Evolutionary conservation across 2,888 invertebrate species (phyloP), one percentile per base, ranked within the genome.

Genomic region (Sphaeridia pumilis): DNA sequence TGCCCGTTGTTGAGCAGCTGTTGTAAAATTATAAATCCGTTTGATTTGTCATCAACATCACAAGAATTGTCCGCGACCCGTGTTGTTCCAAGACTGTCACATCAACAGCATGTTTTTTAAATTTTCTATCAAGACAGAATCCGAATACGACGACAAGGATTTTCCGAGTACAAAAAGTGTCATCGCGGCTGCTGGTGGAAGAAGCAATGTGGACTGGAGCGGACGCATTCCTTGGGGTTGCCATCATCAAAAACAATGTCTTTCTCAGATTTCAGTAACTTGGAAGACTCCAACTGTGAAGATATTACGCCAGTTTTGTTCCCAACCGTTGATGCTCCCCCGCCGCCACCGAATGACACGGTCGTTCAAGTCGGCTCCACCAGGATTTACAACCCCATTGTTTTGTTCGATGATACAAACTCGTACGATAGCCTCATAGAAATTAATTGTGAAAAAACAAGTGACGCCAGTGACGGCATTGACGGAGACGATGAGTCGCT

Each of bases 261-360:
- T 38, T 38, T 38, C 38, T 38, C 38, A 14, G 38, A 38, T 38
- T 38, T 38, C 17, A 38, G 38, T 38, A 38, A 38, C 17, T 38
- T 14, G 12, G 38, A 38, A 38, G 38, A 38, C 17, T 38, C 38
- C 20, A 38, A 38, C 20, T 38, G 38, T 17, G 38, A 38, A 5
- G 38, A 38, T 38, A 17, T 38, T 17, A 38, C 38, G 17, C 38
- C 38, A 17, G 38, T 38, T 38, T 20, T 17, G 12, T 7, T 38
- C 20, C 12, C 38, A 17, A 38, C 10, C 7, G 31, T 14, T 38
- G 38, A 38, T 17, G 12, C 5, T 17, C 20, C 38, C 5, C 38
- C 38, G 17, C 38, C 38, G 7, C 38, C 38, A 17, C 38, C 7
- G 17, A 38, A 38, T 38, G n/a, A n/a, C n/a, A n/a, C n/a, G n/a